Conservation (phyloP, 2,113 vertebrate species). For the Neogobius melanostomus region DNA sequence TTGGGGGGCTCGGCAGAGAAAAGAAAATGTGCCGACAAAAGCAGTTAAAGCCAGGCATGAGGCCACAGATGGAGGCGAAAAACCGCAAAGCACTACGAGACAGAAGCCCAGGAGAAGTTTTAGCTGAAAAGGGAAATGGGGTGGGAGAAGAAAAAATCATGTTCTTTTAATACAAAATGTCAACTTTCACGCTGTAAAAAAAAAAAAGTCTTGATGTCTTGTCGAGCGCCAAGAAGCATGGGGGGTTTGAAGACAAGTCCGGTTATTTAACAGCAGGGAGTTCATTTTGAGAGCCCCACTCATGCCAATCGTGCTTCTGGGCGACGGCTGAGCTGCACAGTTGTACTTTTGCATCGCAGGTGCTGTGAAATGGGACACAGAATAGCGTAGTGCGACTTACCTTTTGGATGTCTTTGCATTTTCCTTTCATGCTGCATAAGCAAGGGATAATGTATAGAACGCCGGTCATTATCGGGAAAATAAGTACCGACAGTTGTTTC, state of each 20-base stretch:
- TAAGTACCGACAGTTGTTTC: no score
- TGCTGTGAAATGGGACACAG: not conserved
- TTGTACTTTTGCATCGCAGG: not conserved
- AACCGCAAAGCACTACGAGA: constrained; percentile 59
- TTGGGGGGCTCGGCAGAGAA: constrained; percentile 72
- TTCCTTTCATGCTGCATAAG: no score
- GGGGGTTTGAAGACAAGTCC: constrained; percentile 27
- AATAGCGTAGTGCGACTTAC: not conserved
- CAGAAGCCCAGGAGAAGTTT: constrained; percentile 57
- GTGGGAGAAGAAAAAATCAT: constrained; percentile 5
- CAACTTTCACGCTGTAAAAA: constrained; percentile 40
- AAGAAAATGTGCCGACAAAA: constrained; percentile 72
- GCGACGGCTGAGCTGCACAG: not conserved
- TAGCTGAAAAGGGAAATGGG: not conserved
- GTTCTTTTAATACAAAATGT: constrained; percentile 55
- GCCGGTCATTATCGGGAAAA: no score
- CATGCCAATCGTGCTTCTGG: constrained; percentile 46
- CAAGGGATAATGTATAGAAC: no score
- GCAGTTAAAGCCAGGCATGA: constrained; percentile 50
- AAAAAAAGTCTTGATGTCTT: constrained; percentile 23
- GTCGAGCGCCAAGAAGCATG: constrained; percentile 17
- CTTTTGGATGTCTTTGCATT: no score
- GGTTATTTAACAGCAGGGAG: constrained; percentile 24
- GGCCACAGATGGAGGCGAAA: constrained; percentile 63
- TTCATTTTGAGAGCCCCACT: constrained; percentile 32